Evolutionary conservation across 2,888 invertebrate species (phyloP), one percentile per base, ranked within the genome.

Genomic region (Leptopilina syphax): DNA sequence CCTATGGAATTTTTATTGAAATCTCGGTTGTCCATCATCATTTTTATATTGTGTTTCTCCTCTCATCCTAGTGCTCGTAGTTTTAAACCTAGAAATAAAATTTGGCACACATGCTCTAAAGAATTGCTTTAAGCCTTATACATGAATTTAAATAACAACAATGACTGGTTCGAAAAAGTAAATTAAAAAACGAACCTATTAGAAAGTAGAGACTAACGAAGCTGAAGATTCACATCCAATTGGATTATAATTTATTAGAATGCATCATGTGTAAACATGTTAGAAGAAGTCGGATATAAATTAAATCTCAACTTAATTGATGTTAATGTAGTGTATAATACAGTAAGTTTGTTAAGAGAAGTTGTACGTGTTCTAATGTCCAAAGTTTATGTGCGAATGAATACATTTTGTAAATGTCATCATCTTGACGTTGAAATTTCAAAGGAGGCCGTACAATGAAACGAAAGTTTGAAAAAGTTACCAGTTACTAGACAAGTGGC

Each of bases 271-370:
- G 12, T 3, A 10, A 27, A 4, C 65, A 24, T 7, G 24, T n/a
- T 60, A 3, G n/a, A 68, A 50, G 68, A 50, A 68, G 10, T 54
- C 27, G 34, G 8, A 8, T 54, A 70, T 57, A 54, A 70, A 57
- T 34, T 70, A 27, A 57, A 68, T 68, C 50, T 8, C 5, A 24
- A 27, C 27, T 13, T 54, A 68, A 57, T 70, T 54, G 54, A 50
- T 70, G 27, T 70, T 70, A 54, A 70, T 70, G 54, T 68, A 70
- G 54, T 70, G 70, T 24, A 70, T 34, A 70, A 54, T 68, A 50
- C 13, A 8, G 34, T 70, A 70, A 54, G 13, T 70, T 54, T 2
- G 54, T 34, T 70, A 50, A 9, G 34, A 34, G 54, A 70, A 54
- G 54, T 47, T 67, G n/a, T 50, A 68, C 7, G 47, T 18, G 12